Evolutionary conservation across 2,113 vertebrate species (phyloP).

Genomic region (Uria lomvia): DNA sequence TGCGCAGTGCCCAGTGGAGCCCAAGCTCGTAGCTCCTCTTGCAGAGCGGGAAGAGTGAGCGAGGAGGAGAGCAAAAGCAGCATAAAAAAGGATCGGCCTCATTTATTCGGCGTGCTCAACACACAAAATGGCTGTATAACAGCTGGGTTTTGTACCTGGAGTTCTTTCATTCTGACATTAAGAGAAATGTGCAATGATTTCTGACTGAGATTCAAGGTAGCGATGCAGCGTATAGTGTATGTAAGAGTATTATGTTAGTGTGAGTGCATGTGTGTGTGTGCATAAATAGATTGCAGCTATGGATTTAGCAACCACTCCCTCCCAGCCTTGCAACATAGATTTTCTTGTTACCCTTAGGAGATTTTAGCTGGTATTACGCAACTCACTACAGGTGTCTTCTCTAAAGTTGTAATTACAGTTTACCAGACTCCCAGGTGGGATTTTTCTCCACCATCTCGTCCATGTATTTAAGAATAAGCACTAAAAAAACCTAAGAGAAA

Average conservation of each 20-base stretch:
- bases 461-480: not conserved
- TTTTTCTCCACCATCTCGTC: not conserved
- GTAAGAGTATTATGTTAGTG: not conserved
- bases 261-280: not conserved
- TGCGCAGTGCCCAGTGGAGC: not conserved
- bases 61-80: not conserved
- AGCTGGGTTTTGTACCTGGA: not conserved
- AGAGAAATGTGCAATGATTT: conserved; percentile 33
- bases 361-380: not conserved
- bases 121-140: conserved; percentile 14
- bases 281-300: not conserved
- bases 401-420: conserved; percentile 26
- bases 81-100: not conserved
- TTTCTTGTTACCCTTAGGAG: conserved; percentile 34
- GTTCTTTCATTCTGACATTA: not conserved
- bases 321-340: not conserved
- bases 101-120: not conserved
- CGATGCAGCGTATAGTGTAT: not conserved
- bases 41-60: not conserved
- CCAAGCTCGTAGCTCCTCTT: not conserved
- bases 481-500: not conserved
- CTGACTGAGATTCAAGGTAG: not conserved
- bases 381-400: conserved; percentile 11
- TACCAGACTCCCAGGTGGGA: not conserved
- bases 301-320: conserved; percentile 9